These are phyloP conservation scores for Paramisgurnus dabryanus DNA, from an alignment of 2,113 vertebrate genomes.

Conservation along the genomic window DNA sequence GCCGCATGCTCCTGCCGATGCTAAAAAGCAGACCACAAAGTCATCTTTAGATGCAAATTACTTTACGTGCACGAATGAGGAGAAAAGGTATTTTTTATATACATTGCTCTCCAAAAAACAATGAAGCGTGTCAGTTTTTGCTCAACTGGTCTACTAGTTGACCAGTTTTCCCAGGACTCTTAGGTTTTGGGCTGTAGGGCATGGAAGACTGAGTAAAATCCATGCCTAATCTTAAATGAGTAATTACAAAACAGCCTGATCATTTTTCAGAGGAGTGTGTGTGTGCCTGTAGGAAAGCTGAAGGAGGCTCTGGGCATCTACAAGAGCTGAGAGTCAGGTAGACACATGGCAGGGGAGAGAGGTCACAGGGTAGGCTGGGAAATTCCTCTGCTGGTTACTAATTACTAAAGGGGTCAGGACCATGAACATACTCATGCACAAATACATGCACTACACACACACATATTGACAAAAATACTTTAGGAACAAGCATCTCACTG, in stretches of 20 bases:
- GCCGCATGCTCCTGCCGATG: constrained; percentile 47
- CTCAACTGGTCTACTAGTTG: no score
- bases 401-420: constrained; percentile 50
- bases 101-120: constrained; percentile 32
- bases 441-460: neutral
- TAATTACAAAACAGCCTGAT: constrained; percentile 55
- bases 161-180: neutral
- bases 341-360: constrained; percentile 35
- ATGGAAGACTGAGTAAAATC: constrained; percentile 43
- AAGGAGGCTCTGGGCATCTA: constrained; percentile 53
- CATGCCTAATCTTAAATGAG: constrained; percentile 35
- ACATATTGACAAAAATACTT: neutral
- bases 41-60: constrained; percentile 45
- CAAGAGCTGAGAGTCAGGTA: constrained; percentile 41
- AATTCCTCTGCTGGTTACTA: constrained; percentile 46
- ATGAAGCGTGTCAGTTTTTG: constrained; percentile 18
- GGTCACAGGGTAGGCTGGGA: constrained; percentile 46
- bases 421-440: constrained; percentile 18
- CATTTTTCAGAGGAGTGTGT: constrained; percentile 51
- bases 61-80: constrained; percentile 37
- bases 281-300: constrained; percentile 63
- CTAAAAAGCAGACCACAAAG: constrained; percentile 52
- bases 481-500: neutral
- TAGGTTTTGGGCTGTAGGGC: constrained; percentile 1
- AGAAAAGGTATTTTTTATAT: constrained; percentile 35